Evolutionary conservation across 2,797 vertebrate species (phyloP).

Genomic region (Acanthopagrus latus): DNA sequence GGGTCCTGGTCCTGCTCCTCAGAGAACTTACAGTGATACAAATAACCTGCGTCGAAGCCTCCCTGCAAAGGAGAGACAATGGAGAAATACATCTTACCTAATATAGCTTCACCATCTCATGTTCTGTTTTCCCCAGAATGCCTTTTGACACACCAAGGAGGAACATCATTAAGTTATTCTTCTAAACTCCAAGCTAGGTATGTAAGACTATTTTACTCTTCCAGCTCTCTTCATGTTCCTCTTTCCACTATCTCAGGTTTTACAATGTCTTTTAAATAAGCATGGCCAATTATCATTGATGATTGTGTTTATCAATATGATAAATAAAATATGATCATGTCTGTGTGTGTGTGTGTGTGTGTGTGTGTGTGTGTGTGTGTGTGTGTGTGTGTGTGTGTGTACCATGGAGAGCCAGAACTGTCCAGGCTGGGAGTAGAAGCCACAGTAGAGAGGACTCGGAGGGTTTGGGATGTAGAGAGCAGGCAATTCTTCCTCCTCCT

Average conservation of each 20-base stretch:
- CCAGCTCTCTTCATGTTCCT: not conserved
- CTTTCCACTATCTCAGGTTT: not conserved
- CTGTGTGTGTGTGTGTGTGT: not conserved
- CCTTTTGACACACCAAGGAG: too few species aligned
- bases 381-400: conserved; percentile 17
- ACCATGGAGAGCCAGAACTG: conserved; percentile 96
- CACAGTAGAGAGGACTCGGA: conserved; percentile 91
- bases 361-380: not conserved
- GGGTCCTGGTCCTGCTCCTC: conserved; percentile 77
- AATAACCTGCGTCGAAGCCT: conserved; percentile 91
- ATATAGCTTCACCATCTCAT: too few species aligned
- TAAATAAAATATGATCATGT: too few species aligned
- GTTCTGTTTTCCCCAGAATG: too few species aligned
- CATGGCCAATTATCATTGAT: not conserved
- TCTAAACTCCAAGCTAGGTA: too few species aligned
- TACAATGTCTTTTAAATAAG: not conserved
- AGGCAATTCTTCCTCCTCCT: conserved; percentile 85
- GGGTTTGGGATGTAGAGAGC: conserved; percentile 85
- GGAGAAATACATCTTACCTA: not conserved
- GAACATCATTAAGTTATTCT: too few species aligned
- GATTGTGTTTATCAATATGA: not conserved
- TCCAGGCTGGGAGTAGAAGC: conserved; percentile 91
- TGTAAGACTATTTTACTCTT: too few species aligned
- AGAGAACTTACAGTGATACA: conserved; percentile 94
- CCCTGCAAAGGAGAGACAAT: conserved; percentile 80